Base-by-base conservation (phyloP, 2,797 vertebrate genomes). In the Diplodus puntazzo region DNA sequence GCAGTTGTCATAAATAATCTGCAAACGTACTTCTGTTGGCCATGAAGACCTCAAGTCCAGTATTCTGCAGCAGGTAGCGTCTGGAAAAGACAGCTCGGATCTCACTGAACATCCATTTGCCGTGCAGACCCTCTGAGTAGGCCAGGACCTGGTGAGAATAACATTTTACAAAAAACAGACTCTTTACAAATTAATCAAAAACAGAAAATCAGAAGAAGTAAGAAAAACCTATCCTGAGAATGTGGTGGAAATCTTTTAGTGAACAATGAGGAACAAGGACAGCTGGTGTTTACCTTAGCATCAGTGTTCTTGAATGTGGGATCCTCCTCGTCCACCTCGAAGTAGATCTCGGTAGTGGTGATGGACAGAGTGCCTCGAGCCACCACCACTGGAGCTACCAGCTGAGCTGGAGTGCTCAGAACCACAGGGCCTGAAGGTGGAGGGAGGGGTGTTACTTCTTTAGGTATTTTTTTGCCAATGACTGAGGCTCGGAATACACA, bases 101-200 rank as follows among this genome's bases (percentile, higher is more conserved):
- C 94, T 99, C 98, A 13, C 98, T 99, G 96, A 99, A 99, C 98
- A 99, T 99, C 98, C 98, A 99, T 93, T 99, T 99, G 57, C 98
- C 98, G 70, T 99, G 98, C 66, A 99, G 96, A 27, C 98, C 98
- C 88, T 99, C 98, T 0, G 98, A 97, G 89, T 99, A 99, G 2
- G 97, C 97, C 27, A 99, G 96, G 9, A 99, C 97, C 98, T 99
- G 93, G 61, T 50, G 23, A 59, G 21, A 46, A 39, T 52, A 14
- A 27, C 8, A 25, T 42, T 34, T 62, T 11, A 48, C 25, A 18
- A 25, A 20, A 60, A n/a, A 60, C 55, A 64, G 7, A 49, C 14
- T 34, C 48, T n/a, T 23, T 0, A 69, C 18, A 53, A 71, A 42
- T 53, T 0, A 58, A 42, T 45, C 2, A 10, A 0, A 48, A 49